Percentiles rank a stretch among this genome's conserved stretches.
Evolutionary conservation across 1,140 invertebrate genomes (phyloP).

Genomic region (Streblospio benedicti): DNA sequence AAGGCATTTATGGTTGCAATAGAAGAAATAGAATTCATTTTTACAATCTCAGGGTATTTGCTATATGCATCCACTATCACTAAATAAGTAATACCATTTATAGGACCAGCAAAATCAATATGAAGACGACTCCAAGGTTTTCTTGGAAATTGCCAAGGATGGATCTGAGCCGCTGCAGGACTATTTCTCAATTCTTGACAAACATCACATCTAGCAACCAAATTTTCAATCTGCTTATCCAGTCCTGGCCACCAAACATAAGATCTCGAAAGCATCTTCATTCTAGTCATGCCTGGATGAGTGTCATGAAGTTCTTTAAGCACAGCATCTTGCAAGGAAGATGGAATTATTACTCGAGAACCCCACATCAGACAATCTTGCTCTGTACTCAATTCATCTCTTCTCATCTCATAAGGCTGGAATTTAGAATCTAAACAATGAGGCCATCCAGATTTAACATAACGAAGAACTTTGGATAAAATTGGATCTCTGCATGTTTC

Average conservation of each 20-base stretch:
- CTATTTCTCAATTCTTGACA: constrained; percentile 28
- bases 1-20: neutral
- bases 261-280: constrained; percentile 2
- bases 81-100: constrained; percentile 34
- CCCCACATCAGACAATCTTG: constrained; percentile 10
- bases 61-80: constrained; percentile 10
- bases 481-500: too few species aligned
- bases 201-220: neutral
- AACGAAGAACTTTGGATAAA: too few species aligned
- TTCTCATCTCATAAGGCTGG: neutral
- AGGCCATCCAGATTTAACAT: too few species aligned
- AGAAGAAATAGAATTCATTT: neutral
- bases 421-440: too few species aligned
- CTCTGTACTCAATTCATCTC: constrained; percentile 1
- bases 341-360: neutral
- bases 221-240: neutral
- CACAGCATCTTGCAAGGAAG: neutral
- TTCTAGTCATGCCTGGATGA: neutral
- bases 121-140: constrained; percentile 21
- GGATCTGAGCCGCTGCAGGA: constrained; percentile 21
- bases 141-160: constrained; percentile 33
- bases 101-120: constrained; percentile 32
- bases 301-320: neutral
- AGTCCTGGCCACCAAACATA: constrained; percentile 6
- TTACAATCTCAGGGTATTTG: neutral